Evolutionary conservation across 2,113 vertebrate species (phyloP), one percentile per base, ranked within the genome.

Genomic region (Halcyon malimbica): DNA sequence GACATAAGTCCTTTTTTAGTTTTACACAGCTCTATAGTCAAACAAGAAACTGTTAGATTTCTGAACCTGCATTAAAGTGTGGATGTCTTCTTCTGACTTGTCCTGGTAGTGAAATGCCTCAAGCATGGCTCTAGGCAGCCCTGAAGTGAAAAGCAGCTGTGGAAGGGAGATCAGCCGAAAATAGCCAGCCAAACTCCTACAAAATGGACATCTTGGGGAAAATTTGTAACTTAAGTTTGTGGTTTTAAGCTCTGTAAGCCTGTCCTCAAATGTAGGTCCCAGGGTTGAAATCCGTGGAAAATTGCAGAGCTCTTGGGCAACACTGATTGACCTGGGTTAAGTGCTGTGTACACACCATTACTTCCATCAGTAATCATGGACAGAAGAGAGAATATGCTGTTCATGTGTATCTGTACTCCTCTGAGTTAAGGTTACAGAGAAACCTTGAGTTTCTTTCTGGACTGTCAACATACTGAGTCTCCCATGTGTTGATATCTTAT

Each of bases 321-420:
- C 3, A 2, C 29, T 39, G 28, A 11, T 33, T 64, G 35, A 25
- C 21, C 25, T 33, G 63, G 17, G 10, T 70, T 54, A 50, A 64
- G 46, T 14, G 19, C 44, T 42, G 1, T 18, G 23, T 54, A 69
- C 7, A 69, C 9, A 18, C n/a, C 1, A 0, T 69, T 64, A 28
- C 19, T 78, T 59, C 56, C 35, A 35, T 19, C 73, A 81, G 21
- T 19, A 75, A 9, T 11, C 9, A 4, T 8, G 35, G 31, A 16
- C 63, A 24, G 48, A 51, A 64, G 51, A 59, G 76, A 59, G 17
- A 46, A 74, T 18, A 5, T 42, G 4, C 31, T 56, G 29, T 59
- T 24, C 46, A n/a, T 1, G 1, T 65, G 39, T 51, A 23, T 68
- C 65, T 48, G 2, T 60, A 3, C 2, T 74, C 41, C 31, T 50